A percentile compares a stretch with the other conserved stretches of the same genome.
phyloP scores from a whole-genome alignment of 2,797 vertebrate species.

The Cossypha dichroa region DNA sequence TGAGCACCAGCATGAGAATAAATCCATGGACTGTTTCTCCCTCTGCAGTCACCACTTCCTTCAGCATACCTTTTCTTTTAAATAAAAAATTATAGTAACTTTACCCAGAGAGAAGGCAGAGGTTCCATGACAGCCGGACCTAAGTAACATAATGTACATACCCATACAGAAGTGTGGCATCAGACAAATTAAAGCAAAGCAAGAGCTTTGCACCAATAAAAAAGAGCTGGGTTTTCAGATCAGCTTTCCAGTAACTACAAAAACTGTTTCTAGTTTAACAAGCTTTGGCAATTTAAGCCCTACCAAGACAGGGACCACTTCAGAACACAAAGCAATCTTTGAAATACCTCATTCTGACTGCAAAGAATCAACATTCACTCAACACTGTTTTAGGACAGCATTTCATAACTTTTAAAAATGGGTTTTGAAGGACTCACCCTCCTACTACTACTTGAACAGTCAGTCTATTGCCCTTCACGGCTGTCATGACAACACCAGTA shows the following conservation, averaged over 20 bases:
- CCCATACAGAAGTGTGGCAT: neutral
- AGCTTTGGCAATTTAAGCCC: neutral
- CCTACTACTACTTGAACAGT: neutral
- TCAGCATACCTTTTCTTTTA: neutral
- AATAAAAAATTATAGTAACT: neutral
- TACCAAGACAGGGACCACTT: neutral
- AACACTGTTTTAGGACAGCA: neutral
- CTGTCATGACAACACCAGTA: neutral
- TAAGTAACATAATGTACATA: neutral
- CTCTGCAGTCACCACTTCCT: neutral
- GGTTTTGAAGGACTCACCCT: neutral
- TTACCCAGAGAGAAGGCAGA: neutral
- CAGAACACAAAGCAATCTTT: neutral
- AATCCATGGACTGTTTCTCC: accelerated
- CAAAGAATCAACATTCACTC: neutral
- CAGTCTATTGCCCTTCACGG: neutral
- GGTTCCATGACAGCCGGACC: neutral
- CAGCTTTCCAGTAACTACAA: neutral
- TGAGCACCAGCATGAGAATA: neutral
- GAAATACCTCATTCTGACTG: neutral
- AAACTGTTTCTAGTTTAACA: neutral
- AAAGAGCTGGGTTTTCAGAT: neutral
- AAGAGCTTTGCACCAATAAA: neutral
- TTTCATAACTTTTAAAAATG: neutral
- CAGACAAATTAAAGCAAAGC: neutral